Evolutionary conservation across 2,113 vertebrate species (phyloP).

Genomic region (Hippopotamus amphibius): DNA sequence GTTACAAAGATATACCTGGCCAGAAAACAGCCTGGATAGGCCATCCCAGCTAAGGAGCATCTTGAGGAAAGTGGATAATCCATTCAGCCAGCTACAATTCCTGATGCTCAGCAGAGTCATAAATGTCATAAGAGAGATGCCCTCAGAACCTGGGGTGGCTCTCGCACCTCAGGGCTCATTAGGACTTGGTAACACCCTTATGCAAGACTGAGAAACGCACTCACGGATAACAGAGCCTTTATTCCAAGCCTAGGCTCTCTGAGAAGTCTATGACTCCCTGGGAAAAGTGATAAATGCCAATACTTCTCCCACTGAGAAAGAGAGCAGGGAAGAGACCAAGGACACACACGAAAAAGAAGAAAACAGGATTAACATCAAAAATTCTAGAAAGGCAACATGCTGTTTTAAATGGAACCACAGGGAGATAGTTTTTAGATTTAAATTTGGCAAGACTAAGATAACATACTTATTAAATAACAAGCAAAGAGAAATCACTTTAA

Average conservation of each 20-base stretch:
- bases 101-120: neutral
- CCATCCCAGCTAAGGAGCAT: rapidly evolving
- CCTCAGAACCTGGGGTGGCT: neutral
- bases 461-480: constrained; percentile 57
- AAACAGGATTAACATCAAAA: neutral
- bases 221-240: neutral
- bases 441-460: constrained; percentile 52
- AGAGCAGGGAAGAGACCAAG: neutral
- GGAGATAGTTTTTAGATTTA: constrained; percentile 32
- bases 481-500: constrained; percentile 32
- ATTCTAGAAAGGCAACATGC: neutral
- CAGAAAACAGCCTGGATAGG: neutral
- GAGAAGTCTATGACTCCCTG: neutral
- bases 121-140: neutral
- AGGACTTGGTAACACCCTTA: neutral
- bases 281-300: neutral
- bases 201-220: neutral
- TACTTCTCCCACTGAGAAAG: neutral
- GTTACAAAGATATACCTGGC: neutral
- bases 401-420: neutral
- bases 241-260: neutral
- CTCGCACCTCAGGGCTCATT: no score
- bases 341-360: neutral
- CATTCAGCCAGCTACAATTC: neutral
- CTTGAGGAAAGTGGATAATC: neutral